A percentile compares a stretch with the other conserved stretches of the same genome.
Evolutionary conservation across 2,113 vertebrate genomes (phyloP).

Genomic region (Hippocampus comes): DNA sequence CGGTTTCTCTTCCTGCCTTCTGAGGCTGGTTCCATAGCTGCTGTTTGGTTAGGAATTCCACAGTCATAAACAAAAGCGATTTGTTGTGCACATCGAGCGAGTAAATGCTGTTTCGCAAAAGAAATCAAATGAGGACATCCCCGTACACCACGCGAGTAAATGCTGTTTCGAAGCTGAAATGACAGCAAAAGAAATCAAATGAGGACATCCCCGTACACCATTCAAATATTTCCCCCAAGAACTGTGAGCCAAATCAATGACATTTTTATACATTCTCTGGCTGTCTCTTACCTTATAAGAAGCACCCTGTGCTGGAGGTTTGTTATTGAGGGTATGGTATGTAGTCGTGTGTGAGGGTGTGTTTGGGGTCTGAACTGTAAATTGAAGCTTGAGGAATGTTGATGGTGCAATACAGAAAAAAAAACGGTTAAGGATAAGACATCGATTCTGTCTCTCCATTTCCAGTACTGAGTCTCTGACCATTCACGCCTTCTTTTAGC

Average conservation of each 20-base stretch:
- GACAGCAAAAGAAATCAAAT: background rate
- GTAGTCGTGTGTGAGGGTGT: background rate
- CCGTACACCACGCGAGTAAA: background rate
- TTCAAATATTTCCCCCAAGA: too few relatives aligned
- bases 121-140: background rate
- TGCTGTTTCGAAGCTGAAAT: too few relatives aligned
- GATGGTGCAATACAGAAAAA: constrained; percentile 52
- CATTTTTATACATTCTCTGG: background rate
- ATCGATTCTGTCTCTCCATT: constrained; percentile 47
- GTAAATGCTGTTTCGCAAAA: background rate
- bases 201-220: background rate
- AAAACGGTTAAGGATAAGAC: constrained; percentile 29
- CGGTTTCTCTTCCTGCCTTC: constrained; percentile 4
- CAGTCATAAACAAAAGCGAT: background rate
- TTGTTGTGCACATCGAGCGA: too few relatives aligned
- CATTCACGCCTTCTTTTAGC: background rate
- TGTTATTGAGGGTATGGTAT: background rate
- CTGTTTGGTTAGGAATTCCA: background rate
- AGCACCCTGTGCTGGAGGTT: constrained; percentile 8
- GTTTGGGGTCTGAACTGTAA: constrained; percentile 30
- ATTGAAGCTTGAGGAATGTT: constrained; percentile 50
- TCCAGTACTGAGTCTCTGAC: constrained; percentile 2
- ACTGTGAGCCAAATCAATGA: too few relatives aligned
- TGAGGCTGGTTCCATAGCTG: constrained; percentile 1
- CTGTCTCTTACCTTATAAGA: background rate